Conservation (phyloP, 2,888 invertebrate genomes). For the Cylindroiulus punctatus region DNA sequence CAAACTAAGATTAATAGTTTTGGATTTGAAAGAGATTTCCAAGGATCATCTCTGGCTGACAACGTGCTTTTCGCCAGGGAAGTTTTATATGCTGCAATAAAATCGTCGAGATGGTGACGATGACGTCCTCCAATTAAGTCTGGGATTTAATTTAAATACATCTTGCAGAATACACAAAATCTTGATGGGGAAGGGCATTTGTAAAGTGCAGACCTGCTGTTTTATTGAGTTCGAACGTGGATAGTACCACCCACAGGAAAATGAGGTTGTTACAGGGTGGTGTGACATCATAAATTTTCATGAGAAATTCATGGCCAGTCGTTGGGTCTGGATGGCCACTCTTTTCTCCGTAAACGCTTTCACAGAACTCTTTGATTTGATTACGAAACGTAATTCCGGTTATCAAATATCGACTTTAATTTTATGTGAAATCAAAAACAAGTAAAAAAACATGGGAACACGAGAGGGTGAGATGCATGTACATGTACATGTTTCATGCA, state of each 20-base stretch:
- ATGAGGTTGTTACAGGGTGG: background rate
- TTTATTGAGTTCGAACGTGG: background rate
- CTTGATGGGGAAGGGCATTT: background rate
- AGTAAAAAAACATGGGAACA: background rate
- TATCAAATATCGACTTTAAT: background rate
- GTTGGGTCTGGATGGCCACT: background rate
- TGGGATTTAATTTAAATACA: background rate
- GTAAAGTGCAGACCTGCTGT: background rate
- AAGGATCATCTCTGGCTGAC: background rate
- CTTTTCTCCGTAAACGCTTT: background rate
- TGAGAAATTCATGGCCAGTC: background rate
- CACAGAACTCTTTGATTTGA: background rate
- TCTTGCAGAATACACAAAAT: background rate
- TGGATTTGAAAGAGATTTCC: conserved; percentile 6
- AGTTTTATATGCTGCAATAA: background rate
- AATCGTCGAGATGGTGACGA: conserved; percentile 24
- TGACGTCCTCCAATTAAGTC: conserved; percentile 29
- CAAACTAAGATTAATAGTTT: conserved; percentile 23
- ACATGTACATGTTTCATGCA: background rate
- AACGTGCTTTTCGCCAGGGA: background rate
- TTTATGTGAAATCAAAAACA: background rate
- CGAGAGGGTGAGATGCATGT: too few relatives aligned
- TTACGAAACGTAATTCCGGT: background rate
- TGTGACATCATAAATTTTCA: conserved; percentile 3
- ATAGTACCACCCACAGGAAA: background rate